These are phyloP conservation scores for Ictalurus punctatus DNA, from an alignment of 2,113 vertebrate species.

Conservation along the genomic window DNA sequence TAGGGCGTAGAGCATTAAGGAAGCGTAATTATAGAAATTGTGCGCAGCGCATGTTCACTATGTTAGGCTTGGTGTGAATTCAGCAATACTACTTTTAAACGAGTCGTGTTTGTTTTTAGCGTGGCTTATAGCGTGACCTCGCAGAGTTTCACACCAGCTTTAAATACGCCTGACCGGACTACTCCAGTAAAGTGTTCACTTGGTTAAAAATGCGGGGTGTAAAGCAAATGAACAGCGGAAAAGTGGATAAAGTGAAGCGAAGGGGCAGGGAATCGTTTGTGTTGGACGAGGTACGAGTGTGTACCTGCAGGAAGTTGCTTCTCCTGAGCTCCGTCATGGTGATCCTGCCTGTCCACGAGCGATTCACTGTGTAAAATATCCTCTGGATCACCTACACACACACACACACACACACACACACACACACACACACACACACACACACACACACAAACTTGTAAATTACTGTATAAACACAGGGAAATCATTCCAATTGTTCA, in stretches of 20 bases:
- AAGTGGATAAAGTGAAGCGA: no score
- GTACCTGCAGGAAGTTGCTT: slow-evolving; percentile 96
- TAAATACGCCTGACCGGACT: background rate
- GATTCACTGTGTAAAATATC: slow-evolving; percentile 98
- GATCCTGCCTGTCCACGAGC: slow-evolving; percentile 96
- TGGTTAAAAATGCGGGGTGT: background rate
- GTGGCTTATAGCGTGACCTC: background rate
- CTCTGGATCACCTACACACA: slow-evolving; percentile 89
- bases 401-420: slow-evolving; percentile 22
- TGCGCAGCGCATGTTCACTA: background rate
- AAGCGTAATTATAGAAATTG: background rate
- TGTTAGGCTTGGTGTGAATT: background rate
- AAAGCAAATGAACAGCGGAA: background rate
- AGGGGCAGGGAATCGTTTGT: background rate
- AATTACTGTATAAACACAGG: background rate
- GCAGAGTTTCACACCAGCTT: background rate
- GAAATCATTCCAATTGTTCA: background rate
- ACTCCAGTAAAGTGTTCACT: background rate
- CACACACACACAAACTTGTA: background rate
- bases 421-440: background rate
- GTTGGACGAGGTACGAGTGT: background rate
- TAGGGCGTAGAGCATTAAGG: background rate
- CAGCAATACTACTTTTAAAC: slow-evolving; percentile 1
- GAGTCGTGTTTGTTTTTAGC: background rate
- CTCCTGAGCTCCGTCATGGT: slow-evolving; percentile 90